Evolutionary conservation across 2,113 vertebrate species (phyloP), one percentile per base, ranked within the genome.

Genomic region (Apeltes quadracus): DNA sequence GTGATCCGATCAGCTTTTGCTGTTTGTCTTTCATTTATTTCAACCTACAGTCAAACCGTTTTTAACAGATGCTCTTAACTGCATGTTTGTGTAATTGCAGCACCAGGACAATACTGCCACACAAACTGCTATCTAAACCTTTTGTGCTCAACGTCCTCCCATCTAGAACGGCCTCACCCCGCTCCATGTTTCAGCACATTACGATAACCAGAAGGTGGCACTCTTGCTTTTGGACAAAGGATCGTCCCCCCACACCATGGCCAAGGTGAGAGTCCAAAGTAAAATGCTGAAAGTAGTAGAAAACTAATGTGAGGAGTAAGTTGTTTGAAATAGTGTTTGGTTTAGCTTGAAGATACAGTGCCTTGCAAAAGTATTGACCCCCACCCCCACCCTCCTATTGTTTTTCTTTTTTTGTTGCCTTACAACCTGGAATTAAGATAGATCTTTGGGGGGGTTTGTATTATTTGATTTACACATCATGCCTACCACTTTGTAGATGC

Each of bases 201-300:
- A 99, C 79, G 98, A 99, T 95, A 97, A 99, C 95, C 97, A 98
- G 95, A 96, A 96, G 93, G 97, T 99, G 93, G 98, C 97, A 50
- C 93, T 99, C 86, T 82, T 99, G 92, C 92, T 98, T 79, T 91
- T 99, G 95, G 98, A 98, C 89, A 99, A 98, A 93, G 96, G 96
- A 67, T 96, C 97, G 12, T 97, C 96, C 50, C 97, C 98, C 0
- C 96, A 96, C 25, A 91, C 94, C 11, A 95, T 93, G 41, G 98
- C 97, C 84, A 99, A 99, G 97, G 98, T 99, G 95, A 98, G 95
- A 86, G 63, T 38, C 48, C 13, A 12, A 20, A 4, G 34, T 8
- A 4, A 27, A 29, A 13, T 25, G 51, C 20, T 46, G 63, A 32
- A 22, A 22, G 53, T 77, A 50, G 32, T 4, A 48, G 46, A 22